Conservation (phyloP, 2,113 vertebrate genomes). For the Tenebrosternarchus preto region DNA sequence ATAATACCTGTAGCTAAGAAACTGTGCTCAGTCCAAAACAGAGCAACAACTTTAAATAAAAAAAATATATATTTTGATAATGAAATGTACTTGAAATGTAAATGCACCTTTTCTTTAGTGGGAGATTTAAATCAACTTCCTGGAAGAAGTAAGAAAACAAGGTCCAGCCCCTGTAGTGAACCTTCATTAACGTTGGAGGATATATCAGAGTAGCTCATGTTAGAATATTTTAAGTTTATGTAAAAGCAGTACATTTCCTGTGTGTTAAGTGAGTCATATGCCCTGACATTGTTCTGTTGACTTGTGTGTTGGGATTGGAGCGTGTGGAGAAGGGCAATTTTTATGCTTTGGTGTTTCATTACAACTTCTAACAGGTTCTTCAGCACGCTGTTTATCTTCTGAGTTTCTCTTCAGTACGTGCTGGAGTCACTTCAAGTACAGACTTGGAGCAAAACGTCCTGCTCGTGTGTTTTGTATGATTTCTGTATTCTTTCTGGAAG, state of each 20-base stretch:
- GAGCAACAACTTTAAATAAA: neutral
- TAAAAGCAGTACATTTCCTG: neutral
- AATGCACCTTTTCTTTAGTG: constrained; percentile 31
- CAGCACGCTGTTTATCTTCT: neutral
- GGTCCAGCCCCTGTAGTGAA: constrained; percentile 6
- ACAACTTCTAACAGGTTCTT: neutral
- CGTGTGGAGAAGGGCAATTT: no score
- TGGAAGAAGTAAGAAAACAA: neutral
- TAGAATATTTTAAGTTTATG: neutral
- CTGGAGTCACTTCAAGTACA: neutral
- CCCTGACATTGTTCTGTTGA: neutral
- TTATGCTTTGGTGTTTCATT: neutral
- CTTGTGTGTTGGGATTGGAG: no score
- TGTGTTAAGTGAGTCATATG: neutral
- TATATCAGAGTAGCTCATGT: neutral
- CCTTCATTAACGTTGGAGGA: neutral
- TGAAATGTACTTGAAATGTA: constrained; percentile 22
- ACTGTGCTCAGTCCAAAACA: constrained; percentile 2
- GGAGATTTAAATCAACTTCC: constrained; percentile 25
- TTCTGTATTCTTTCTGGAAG: neutral
- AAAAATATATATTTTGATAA: constrained; percentile 44
- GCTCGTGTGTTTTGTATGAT: constrained; percentile 20
- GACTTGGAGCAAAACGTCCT: neutral
- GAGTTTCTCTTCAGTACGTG: constrained; percentile 4
- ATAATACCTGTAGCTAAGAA: constrained; percentile 3